Conservation (phyloP, 2,797 vertebrate species). For the Columba guinea region DNA sequence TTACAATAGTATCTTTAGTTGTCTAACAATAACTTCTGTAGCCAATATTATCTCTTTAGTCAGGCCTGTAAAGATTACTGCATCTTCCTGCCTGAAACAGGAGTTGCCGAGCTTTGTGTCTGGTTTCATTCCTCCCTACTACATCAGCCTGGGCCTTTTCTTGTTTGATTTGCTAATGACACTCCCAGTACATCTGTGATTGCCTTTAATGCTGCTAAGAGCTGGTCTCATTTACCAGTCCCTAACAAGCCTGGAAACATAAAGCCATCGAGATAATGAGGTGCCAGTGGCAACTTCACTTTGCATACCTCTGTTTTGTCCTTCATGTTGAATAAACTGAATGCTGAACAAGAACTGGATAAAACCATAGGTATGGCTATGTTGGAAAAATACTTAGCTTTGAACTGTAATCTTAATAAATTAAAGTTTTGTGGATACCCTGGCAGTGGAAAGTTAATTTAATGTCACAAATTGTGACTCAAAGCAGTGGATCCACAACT, state of each 20-base stretch:
- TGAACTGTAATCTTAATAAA: background rate
- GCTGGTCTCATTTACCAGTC: background rate
- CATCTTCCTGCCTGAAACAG: background rate
- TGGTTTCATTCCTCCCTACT: background rate
- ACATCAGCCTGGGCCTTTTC: background rate
- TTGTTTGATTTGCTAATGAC: background rate
- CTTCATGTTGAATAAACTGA: background rate
- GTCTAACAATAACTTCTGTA: background rate
- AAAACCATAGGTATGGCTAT: background rate
- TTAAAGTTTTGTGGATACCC: background rate
- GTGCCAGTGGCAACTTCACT: background rate
- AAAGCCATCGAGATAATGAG: background rate
- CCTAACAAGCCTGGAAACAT: background rate
- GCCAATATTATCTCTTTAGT: background rate
- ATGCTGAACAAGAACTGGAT: background rate
- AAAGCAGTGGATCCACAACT: background rate
- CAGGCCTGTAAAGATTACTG: background rate
- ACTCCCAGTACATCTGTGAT: background rate
- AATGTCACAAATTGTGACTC: background rate
- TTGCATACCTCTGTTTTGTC: background rate
- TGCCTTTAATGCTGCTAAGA: conserved; percentile 28
- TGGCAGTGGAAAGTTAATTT: background rate
- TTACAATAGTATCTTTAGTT: background rate
- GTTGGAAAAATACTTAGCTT: background rate
- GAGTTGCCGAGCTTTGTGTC: background rate